phyloP scores from a whole-genome alignment of 2,797 vertebrate species.

The Syngnathus acus region DNA sequence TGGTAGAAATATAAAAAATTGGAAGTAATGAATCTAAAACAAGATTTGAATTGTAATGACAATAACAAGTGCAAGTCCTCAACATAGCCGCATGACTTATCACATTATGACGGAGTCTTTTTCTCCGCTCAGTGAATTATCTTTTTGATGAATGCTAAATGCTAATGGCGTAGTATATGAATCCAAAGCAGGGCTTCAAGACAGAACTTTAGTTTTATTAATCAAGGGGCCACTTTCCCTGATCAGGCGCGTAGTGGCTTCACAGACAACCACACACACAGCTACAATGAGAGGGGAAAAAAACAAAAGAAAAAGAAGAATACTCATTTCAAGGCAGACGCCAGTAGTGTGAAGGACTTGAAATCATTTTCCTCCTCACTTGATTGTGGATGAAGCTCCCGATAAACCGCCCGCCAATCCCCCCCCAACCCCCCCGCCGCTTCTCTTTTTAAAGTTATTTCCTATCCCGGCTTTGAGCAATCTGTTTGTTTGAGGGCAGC shows the following conservation, averaged over 20 bases:
- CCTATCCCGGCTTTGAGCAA: conserved; percentile 99
- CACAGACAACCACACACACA: too few species aligned
- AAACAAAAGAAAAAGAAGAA: neutral
- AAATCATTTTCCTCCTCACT: conserved; percentile 86
- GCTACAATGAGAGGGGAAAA: neutral
- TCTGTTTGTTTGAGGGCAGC: conserved; percentile 99
- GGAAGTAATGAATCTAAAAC: neutral
- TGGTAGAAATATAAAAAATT: neutral
- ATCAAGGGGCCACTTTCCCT: too few species aligned
- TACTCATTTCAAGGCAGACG: conserved; percentile 17
- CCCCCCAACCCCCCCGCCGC: conserved; percentile 2
- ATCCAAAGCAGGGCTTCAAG: neutral
- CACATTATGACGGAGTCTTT: neutral
- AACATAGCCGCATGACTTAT: conserved; percentile 19
- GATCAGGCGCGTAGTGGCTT: too few species aligned
- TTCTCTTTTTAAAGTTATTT: conserved; percentile 98
- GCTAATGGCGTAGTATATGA: neutral
- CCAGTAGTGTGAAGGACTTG: conserved; percentile 82
- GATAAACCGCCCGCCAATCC: conserved; percentile 70
- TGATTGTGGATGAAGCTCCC: conserved; percentile 88
- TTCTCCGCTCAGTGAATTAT: neutral
- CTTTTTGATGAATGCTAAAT: neutral
- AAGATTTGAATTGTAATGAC: conserved; percentile 34
- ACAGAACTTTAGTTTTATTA: neutral
- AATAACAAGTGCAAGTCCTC: conserved; percentile 51